Base-by-base conservation (phyloP, 2,888 invertebrate species). In the Tribolium freemani region DNA sequence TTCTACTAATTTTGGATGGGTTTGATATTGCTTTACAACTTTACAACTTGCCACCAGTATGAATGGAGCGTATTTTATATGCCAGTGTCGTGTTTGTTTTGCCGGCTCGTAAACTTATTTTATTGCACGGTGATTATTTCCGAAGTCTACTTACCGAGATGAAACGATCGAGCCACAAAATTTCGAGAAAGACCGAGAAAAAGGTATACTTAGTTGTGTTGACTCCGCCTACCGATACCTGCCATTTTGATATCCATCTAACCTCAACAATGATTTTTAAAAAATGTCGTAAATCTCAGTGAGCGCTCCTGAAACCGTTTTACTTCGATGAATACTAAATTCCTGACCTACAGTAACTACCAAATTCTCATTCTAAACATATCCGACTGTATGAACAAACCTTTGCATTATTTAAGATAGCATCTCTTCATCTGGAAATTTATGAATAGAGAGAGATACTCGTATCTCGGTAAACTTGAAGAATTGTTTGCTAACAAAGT, bases 1-100 rank as follows among this genome's bases (percentile, higher is more conserved):
- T 85, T 84, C 82, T 82, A 83, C 84, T 84, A 84, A 85, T 84
- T 84, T 83, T 78, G 83, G 83, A 84, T 83, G 84, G 80, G 82
- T 76, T 80, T 80, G 83, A 82, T 84, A 83, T 83, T 82, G 81
- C 82, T 83, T 81, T 83, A 83, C 83, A 81, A 83, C 82, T 83
- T 83, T 81, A 82, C 81, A 79, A 80, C 82, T 82, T 72, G 5
- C 72, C 78, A 61, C 73, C 69, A 71, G 76, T 76, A 81, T 82
- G 81, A 82, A 83, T 83, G 83, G 76, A 81, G 77, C 77, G 75
- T 74, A 78, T 79, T 80, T 81, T 80, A 77, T 78, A 77, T 75
- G 78, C 77, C 74, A 72, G 74, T 78, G 77, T 77, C 76, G 75
- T 79, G 76, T 76, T 77, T 69, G 75, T 74, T 77, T 78, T 74